Base-by-base conservation (phyloP, 2,113 vertebrate genomes). In the Cynoglossus semilaevis region DNA sequence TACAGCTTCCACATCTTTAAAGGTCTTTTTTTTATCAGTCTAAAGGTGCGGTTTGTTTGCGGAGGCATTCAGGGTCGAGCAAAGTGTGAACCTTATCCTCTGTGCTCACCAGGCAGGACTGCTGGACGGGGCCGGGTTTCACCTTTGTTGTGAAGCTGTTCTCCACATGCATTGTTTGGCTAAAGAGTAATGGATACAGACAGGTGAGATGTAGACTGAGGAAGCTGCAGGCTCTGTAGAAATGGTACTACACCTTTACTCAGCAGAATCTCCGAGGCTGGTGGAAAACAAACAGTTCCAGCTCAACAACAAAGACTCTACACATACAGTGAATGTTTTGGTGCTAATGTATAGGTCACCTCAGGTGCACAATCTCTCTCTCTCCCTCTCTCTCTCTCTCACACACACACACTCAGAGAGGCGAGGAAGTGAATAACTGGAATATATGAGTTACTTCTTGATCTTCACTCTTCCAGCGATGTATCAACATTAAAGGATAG, bases 221-320 rank as follows among this genome's bases (percentile, higher is more conserved):
- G 41, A 60, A 50, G 69, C 62, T 72, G 54, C 8, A 29, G 72
- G 70, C 56, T 22, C 19, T 22, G 38, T 46, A 37, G 63, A 57
- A 38, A 69, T 4, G 58, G 60, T 71, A 36, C 51, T 54, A 66
- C 58, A 50, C 70, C 69, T 57, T 9, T 65, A 19, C 70, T 84
- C 73, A 84, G 81, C 83, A 78, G 34, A 2, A 29, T 79, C 38
- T 51, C 58, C 19, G 15, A 41, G 61, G 62, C 54, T 56, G n/a
- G 16, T 57, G 54, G 50, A 58, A 80, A 77, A 60, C 56, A 80
- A 80, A 77, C 76, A 69, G 58, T 63, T 78, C 55, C 44, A 62
- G 51, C 58, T 61, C 58, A 49, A 72, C 58, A 82, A 71, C 69
- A 73, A 74, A 64, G 55, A 76, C 41, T 67, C 65, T 74, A 29